Evolutionary conservation across 1,140 invertebrate species (phyloP).

Genomic region (Drosophila santomea): DNA sequence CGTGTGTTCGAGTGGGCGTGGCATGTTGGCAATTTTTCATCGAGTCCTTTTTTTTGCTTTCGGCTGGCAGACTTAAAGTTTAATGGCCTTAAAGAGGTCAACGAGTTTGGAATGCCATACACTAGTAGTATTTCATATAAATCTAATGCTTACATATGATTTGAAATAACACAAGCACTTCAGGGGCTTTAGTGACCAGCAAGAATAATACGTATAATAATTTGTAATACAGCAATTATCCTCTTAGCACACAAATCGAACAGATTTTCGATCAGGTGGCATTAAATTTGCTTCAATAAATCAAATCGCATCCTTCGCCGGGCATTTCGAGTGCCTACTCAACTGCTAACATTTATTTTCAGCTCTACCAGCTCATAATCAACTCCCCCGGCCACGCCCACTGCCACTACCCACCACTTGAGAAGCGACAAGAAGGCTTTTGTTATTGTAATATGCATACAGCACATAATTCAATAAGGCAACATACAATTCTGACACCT

Average conservation of each 20-base stretch:
- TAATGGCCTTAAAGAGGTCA: conserved; percentile 33
- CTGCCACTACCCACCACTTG: conserved; percentile 44
- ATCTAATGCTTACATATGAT: background rate
- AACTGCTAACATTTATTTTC: conserved; percentile 48
- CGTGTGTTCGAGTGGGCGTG: conserved; percentile 32
- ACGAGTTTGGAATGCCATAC: background rate
- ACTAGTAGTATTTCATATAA: conserved; percentile 2
- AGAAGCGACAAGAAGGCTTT: conserved; percentile 38
- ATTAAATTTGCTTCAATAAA: conserved; percentile 21
- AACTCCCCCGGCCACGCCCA: conserved; percentile 49
- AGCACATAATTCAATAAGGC: conserved; percentile 77
- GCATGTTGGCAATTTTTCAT: conserved; percentile 36
- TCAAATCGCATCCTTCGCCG: conserved; percentile 45
- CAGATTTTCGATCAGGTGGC: conserved; percentile 47
- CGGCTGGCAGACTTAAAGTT: conserved; percentile 13
- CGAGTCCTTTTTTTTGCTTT: conserved; percentile 1
- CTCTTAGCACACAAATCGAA: conserved; percentile 5
- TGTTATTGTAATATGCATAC: conserved; percentile 51
- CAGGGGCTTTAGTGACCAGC: background rate
- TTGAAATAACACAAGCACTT: background rate
- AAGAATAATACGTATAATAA: background rate
- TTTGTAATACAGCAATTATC: background rate
- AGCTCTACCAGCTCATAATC: conserved; percentile 17
- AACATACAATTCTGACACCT: conserved; percentile 74
- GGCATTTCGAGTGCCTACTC: conserved; percentile 51